Evolutionary conservation across 1,140 invertebrate genomes (phyloP).

Genomic region (Plectrocnemia conspersa): DNA sequence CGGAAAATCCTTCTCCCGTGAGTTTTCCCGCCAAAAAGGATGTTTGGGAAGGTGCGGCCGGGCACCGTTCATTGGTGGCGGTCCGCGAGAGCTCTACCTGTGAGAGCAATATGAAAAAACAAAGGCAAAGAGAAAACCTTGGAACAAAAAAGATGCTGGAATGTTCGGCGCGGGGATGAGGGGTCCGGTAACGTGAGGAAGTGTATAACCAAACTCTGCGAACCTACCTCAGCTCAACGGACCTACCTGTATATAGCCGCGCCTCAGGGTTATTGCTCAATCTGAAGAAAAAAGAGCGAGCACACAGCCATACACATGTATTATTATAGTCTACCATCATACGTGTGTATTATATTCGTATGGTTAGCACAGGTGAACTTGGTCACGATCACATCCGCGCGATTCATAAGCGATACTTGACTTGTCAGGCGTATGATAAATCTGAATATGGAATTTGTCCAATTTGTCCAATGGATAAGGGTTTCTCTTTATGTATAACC

Average conservation of each 20-base stretch:
- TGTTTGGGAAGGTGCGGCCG: constrained; percentile 11
- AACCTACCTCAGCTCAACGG: constrained; percentile 2
- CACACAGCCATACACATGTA: background rate
- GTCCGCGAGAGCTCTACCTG: constrained; percentile 26
- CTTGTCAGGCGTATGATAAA: too few relatives aligned
- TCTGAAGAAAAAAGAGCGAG: constrained; percentile 5
- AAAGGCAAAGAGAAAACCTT: constrained; percentile 32
- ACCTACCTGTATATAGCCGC: constrained; percentile 14
- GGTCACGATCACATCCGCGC: background rate
- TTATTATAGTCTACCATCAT: background rate
- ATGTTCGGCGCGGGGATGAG: constrained; percentile 20
- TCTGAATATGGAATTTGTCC: too few relatives aligned
- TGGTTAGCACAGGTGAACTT: background rate
- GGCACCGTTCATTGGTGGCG: constrained; percentile 24
- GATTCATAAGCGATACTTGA: too few relatives aligned
- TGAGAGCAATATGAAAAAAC: constrained; percentile 33
- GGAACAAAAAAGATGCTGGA: constrained; percentile 31
- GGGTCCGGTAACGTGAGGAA: constrained; percentile 28
- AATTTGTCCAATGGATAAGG: too few relatives aligned
- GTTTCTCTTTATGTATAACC: too few relatives aligned
- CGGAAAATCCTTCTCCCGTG: too few relatives aligned
- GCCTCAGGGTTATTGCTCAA: constrained; percentile 24
- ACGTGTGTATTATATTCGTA: background rate
- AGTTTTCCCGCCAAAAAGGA: background rate
- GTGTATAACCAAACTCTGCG: constrained; percentile 24